Evolutionary conservation across 2,113 vertebrate species (phyloP).

Genomic region (Carassius carassius): DNA sequence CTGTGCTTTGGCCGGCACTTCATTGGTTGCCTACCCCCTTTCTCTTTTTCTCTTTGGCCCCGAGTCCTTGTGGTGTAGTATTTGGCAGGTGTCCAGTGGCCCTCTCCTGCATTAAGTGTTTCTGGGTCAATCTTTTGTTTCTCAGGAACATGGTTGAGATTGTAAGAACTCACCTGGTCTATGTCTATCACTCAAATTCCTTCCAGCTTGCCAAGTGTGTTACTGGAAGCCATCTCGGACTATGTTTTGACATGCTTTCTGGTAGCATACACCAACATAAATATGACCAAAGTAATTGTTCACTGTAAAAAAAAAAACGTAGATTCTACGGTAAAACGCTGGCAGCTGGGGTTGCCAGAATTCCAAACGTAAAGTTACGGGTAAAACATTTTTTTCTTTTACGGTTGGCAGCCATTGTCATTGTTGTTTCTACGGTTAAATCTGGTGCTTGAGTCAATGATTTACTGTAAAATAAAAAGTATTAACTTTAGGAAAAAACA

Average conservation of each 20-base stretch:
- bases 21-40: constrained; percentile 63
- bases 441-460: too few relatives aligned
- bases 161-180: constrained; percentile 37
- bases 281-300: neutral
- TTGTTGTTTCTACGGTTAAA: too few relatives aligned
- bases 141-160: constrained; percentile 19
- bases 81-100: constrained; percentile 45
- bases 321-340: too few relatives aligned
- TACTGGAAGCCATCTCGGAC: constrained; percentile 40
- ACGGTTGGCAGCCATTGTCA: too few relatives aligned
- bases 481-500: too few relatives aligned
- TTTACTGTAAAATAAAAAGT: too few relatives aligned
- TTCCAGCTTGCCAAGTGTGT: constrained; percentile 33
- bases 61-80: constrained; percentile 46
- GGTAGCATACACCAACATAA: neutral
- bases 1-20: constrained; percentile 69
- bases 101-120: constrained; percentile 42
- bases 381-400: too few relatives aligned
- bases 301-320: too few relatives aligned
- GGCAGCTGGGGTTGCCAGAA: too few relatives aligned
- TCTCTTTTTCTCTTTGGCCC: constrained; percentile 48
- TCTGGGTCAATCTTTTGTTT: constrained; percentile 53
- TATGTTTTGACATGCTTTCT: constrained; percentile 30
- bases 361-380: too few relatives aligned
- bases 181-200: constrained; percentile 43